Evolutionary conservation across 2,113 vertebrate species (phyloP), one percentile per base, ranked within the genome.

Genomic region (Tichodroma muraria): DNA sequence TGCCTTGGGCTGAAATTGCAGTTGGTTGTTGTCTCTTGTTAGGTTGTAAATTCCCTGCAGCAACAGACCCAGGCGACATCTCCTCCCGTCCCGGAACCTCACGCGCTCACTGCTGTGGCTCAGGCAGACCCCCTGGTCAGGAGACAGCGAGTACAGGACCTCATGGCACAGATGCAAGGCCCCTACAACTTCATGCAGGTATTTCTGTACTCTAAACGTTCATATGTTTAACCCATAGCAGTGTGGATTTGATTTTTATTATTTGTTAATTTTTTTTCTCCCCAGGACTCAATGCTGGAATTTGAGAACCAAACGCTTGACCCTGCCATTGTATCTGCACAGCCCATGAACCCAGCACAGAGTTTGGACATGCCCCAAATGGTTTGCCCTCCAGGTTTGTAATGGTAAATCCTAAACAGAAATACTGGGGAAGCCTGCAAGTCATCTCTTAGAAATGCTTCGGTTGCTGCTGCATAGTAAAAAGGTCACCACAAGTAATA

Each of bases 111-210:
- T 93, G 94, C 98, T 13, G 98, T 97, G 88, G 85, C 98, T 93
- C 98, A 98, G 31, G 94, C 98, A 52, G 99, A 99, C 94, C 99
- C 99, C 10, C 97, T 99, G 73, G 98, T 99, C 90, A 98, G 99
- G 95, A 99, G 99, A 85, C 99, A 99, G 97, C 98, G 96, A 38
- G 99, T 99, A 85, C 99, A 99, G 94, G 99, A 99, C 96, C 99
- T 99, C 66, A 99, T 99, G 99, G 99, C 99, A 24, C 99, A 99
- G 95, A 99, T 99, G 99, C 99, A 99, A 95, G 99, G 99, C 40
- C 99, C 99, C 0, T 99, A 99, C 95, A 99, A 99, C 97, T 99
- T 99, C 97, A 99, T 99, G 98, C 99, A 99, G 98, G 99, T 99
- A 89, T 8, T 59, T 73, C 52, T 90, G 6, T 59, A 4, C 37